A percentile compares a stretch with the other conserved stretches of the same genome.
phyloP scores from a whole-genome alignment of 2,797 vertebrate species.

The Microctenopoma stevenorrisi region DNA sequence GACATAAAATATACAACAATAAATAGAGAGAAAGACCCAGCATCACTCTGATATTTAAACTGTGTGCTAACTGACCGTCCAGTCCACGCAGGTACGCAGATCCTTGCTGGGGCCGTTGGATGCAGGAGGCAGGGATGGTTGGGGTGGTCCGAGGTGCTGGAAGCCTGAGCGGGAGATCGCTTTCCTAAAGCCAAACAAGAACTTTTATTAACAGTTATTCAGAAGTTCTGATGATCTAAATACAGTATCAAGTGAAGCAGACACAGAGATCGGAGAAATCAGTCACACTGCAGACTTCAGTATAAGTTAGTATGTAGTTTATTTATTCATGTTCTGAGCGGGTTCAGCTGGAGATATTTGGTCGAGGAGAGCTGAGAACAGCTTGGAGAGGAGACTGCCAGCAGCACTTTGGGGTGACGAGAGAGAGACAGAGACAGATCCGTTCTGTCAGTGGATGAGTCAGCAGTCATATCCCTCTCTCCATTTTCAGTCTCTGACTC shows the following conservation, averaged over 20 bases:
- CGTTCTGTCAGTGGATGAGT: slow-evolving; percentile 69
- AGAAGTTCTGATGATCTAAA: neutral
- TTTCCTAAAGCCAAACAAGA: slow-evolving; percentile 84
- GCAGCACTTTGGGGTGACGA: slow-evolving; percentile 63
- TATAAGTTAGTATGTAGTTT: slow-evolving; percentile 27
- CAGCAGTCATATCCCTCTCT: slow-evolving; percentile 58
- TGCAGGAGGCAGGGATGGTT: slow-evolving; percentile 85
- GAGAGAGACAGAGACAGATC: slow-evolving; percentile 50
- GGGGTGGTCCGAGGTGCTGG: slow-evolving; percentile 92
- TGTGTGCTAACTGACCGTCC: slow-evolving; percentile 87
- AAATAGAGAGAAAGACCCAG: no score
- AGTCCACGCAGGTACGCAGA: slow-evolving; percentile 90
- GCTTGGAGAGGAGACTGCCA: slow-evolving; percentile 69
- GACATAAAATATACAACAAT: no score
- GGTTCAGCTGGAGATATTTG: slow-evolving; percentile 55
- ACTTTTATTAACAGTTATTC: neutral
- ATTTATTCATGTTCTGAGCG: slow-evolving; percentile 52
- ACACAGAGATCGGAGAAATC: neutral
- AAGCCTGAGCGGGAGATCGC: slow-evolving; percentile 97
- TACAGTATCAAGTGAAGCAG: neutral
- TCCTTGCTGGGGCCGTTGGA: slow-evolving; percentile 97
- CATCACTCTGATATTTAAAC: neutral
- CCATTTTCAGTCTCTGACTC: slow-evolving; percentile 18
- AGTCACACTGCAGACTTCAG: neutral
- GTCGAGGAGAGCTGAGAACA: slow-evolving; percentile 64